Evolutionary conservation across 1,140 invertebrate genomes (phyloP).

Genomic region (Drosophila carrolli): DNA sequence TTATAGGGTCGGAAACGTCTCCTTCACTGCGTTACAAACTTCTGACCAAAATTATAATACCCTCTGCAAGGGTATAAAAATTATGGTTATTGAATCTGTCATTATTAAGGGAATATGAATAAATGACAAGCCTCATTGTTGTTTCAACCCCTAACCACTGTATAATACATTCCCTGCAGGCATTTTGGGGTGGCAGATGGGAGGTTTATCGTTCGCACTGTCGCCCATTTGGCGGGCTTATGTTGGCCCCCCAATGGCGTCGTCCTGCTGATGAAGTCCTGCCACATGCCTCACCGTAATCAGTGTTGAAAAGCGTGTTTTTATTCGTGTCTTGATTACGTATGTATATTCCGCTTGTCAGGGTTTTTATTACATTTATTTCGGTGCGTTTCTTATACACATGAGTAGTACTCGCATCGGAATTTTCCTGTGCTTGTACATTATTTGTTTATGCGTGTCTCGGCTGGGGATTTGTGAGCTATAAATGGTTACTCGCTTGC

Average conservation of each 20-base stretch:
- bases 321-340: conserved; percentile 42
- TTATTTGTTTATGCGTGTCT: conserved; percentile 46
- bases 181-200: conserved; percentile 5
- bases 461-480: conserved; percentile 44
- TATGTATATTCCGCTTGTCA: conserved; percentile 33
- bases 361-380: conserved; percentile 71
- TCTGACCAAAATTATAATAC: no score
- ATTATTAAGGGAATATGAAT: conserved; percentile 41
- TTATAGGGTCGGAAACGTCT: no score
- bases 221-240: conserved; percentile 59
- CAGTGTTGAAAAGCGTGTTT: conserved; percentile 67
- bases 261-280: conserved; percentile 61
- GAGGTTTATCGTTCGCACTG: conserved; percentile 47
- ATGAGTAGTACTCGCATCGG: conserved; percentile 16
- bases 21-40: no score
- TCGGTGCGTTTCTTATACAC: conserved; percentile 43
- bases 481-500: conserved; percentile 33
- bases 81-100: conserved; percentile 25
- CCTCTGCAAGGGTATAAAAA: no score
- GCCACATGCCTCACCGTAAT: conserved; percentile 59
- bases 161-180: not conserved
- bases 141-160: conserved; percentile 31
- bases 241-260: conserved; percentile 24
- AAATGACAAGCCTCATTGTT: conserved; percentile 28
- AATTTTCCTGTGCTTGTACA: conserved; percentile 22